Conservation (phyloP, 2,888 invertebrate species). For the Latrodectus elegans region DNA sequence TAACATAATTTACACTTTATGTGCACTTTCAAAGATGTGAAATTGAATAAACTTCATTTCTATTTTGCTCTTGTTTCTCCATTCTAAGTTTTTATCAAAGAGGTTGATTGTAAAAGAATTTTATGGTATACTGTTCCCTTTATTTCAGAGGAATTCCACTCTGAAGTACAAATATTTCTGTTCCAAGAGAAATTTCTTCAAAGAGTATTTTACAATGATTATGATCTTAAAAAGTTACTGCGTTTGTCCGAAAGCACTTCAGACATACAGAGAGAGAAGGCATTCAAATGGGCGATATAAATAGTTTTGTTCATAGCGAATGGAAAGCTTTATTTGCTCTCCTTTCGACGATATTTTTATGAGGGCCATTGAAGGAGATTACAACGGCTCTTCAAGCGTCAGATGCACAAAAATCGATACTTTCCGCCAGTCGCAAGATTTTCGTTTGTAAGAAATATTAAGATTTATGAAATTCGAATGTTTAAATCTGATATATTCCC, state of each 20-base stretch:
- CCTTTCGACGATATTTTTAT: background rate
- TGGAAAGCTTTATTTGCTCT: background rate
- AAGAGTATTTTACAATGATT: background rate
- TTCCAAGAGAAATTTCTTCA: background rate
- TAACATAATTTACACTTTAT: no score
- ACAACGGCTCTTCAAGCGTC: background rate
- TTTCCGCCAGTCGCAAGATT: no score
- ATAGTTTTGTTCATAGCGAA: background rate
- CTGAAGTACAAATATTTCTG: background rate
- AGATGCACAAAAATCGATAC: background rate
- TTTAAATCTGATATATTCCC: no score
- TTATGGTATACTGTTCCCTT: background rate
- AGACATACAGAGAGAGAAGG: background rate
- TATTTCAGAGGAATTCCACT: background rate
- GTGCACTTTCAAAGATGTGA: no score
- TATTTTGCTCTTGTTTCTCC: no score
- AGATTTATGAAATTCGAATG: no score
- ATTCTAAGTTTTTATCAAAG: no score
- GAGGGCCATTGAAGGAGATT: background rate
- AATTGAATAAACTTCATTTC: no score
- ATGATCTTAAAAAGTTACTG: constrained; percentile 3
- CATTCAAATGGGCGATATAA: background rate
- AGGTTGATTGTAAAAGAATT: no score
- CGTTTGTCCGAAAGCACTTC: constrained; percentile 5
- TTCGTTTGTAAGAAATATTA: no score